Evolutionary conservation across 2,797 vertebrate species (phyloP).

Genomic region (Tangara arthus): DNA sequence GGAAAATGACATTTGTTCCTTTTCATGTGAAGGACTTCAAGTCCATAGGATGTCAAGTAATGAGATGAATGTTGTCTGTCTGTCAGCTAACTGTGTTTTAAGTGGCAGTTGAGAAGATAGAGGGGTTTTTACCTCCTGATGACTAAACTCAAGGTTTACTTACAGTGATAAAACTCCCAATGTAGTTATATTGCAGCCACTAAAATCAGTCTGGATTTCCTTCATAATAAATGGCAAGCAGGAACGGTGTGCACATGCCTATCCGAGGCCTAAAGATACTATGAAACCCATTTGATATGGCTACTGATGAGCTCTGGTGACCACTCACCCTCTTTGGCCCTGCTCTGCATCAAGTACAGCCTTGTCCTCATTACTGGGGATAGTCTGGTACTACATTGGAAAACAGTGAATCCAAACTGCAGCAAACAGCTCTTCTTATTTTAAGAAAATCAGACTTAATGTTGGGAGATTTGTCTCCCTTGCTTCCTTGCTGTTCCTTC

Average conservation of each 20-base stretch:
- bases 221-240: background rate
- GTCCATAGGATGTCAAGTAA: background rate
- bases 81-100: background rate
- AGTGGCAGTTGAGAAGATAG: background rate
- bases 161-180: background rate
- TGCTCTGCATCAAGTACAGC: background rate
- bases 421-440: background rate
- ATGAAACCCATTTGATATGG: rapidly evolving
- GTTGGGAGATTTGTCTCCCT: background rate
- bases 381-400: background rate
- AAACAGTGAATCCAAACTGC: background rate
- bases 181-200: background rate
- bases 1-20: background rate
- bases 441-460: background rate
- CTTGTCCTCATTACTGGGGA: background rate
- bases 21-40: background rate
- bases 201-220: background rate
- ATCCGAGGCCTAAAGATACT: background rate
- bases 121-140: background rate
- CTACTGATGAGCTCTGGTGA: background rate
- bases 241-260: background rate
- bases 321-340: rapidly evolving
- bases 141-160: background rate
- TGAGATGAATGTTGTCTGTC: background rate
- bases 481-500: background rate